Evolutionary conservation across 2,113 vertebrate genomes (phyloP).

Genomic region (Thymallus thymallus): DNA sequence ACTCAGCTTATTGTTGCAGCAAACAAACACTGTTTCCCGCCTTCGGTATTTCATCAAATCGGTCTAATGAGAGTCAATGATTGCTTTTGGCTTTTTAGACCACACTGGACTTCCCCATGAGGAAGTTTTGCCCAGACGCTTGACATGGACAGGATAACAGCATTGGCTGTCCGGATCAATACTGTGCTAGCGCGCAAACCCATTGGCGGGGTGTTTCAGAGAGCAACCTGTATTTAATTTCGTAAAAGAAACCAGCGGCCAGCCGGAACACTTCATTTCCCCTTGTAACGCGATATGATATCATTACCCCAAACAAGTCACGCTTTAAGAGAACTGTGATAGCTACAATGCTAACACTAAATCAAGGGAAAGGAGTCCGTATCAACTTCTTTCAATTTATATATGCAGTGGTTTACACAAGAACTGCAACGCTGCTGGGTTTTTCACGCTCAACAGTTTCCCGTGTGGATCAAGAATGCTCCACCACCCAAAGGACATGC

Average conservation of each 20-base stretch:
- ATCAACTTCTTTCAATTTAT: not conserved
- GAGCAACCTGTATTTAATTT: slow-evolving; percentile 48
- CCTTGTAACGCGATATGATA: not conserved
- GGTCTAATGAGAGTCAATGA: too few relatives aligned
- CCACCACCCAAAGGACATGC: too few relatives aligned
- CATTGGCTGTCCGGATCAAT: slow-evolving; percentile 54
- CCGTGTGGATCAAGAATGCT: too few relatives aligned
- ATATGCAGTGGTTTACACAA: not conserved
- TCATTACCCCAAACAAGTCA: slow-evolving; percentile 14
- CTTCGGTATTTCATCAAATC: too few relatives aligned
- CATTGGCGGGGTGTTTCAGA: slow-evolving; percentile 28
- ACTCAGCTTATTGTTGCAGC: too few relatives aligned
- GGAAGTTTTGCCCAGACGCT: slow-evolving; percentile 36
- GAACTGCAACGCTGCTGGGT: too few relatives aligned
- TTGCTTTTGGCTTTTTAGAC: slow-evolving; percentile 1
- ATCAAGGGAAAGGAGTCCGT: not conserved
- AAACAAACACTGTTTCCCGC: too few relatives aligned
- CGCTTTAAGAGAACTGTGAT: not conserved
- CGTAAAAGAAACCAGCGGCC: slow-evolving; percentile 28
- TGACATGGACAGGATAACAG: slow-evolving; percentile 43
- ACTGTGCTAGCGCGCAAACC: slow-evolving; percentile 29
- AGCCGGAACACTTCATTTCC: not conserved
- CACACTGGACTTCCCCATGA: slow-evolving; percentile 11
- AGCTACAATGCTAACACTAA: not conserved
- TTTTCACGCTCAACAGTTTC: too few relatives aligned